Percentiles rank a stretch among this genome's conserved stretches.
phyloP scores from a whole-genome alignment of 2,113 vertebrate species.

The Amazona guildingii region DNA sequence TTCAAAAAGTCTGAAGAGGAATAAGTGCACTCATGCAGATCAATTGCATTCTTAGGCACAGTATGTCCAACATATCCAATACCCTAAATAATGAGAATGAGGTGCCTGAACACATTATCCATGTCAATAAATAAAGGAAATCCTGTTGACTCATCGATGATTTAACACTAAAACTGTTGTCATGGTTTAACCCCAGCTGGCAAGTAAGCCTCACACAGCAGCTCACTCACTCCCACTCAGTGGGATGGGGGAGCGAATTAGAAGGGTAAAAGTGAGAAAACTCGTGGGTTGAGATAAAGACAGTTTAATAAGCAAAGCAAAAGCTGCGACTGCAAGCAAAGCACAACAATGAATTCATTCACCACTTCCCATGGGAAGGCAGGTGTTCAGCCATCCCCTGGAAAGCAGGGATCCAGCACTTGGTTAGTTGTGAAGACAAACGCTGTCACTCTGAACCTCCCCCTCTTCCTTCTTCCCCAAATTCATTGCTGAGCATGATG shows the following conservation, averaged over 20 bases:
- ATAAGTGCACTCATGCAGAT: neutral
- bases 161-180: neutral
- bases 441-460: accelerated
- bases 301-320: neutral
- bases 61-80: neutral
- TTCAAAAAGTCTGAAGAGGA: neutral
- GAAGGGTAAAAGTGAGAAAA: neutral
- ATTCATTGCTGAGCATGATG: neutral
- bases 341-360: neutral
- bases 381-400: neutral
- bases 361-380: neutral
- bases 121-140: neutral
- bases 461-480: neutral
- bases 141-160: neutral
- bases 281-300: neutral
- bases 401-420: neutral
- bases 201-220: neutral
- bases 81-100: neutral
- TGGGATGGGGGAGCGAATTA: neutral
- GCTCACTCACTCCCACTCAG: neutral
- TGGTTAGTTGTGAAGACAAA: neutral
- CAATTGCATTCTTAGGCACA: neutral
- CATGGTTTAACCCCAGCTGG: neutral
- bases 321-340: neutral
- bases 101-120: neutral